Evolutionary conservation across 2,113 vertebrate species (phyloP).

Genomic region (Motacilla alba): DNA sequence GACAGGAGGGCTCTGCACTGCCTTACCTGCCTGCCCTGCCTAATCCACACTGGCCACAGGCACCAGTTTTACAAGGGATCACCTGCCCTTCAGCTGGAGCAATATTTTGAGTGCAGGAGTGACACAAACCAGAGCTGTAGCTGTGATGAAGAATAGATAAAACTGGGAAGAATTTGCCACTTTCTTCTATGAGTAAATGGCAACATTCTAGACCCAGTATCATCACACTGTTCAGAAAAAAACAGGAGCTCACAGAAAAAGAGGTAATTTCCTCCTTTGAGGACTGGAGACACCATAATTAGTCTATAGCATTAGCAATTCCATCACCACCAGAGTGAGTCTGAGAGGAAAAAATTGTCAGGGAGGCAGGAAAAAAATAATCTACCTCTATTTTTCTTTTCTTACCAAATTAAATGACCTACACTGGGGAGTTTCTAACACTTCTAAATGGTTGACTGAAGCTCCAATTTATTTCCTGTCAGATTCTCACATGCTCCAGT

Average conservation of each 20-base stretch:
- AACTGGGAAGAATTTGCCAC: background rate
- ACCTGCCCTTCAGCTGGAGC: background rate
- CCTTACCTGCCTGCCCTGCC: background rate
- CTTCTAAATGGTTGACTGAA: conserved; percentile 45
- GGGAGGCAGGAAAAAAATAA: background rate
- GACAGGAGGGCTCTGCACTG: background rate
- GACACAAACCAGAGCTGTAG: background rate
- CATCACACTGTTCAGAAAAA: background rate
- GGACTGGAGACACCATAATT: background rate
- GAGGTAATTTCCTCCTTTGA: background rate
- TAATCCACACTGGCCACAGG: too few species aligned
- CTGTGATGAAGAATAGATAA: background rate
- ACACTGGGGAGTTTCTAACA: background rate
- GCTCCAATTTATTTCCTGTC: conserved; percentile 52
- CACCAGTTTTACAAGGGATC: background rate
- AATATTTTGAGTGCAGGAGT: background rate
- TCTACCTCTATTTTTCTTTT: background rate
- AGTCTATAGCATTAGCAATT: background rate
- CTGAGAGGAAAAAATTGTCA: background rate
- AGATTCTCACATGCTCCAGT: background rate
- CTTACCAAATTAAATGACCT: conserved; percentile 11
- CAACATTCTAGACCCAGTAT: background rate
- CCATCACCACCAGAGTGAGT: background rate
- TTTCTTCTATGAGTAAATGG: background rate
- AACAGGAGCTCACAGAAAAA: background rate